These are phyloP conservation scores for Tylochromis polylepis DNA, from an alignment of 2,113 vertebrate genomes.

Conservation along the genomic window DNA sequence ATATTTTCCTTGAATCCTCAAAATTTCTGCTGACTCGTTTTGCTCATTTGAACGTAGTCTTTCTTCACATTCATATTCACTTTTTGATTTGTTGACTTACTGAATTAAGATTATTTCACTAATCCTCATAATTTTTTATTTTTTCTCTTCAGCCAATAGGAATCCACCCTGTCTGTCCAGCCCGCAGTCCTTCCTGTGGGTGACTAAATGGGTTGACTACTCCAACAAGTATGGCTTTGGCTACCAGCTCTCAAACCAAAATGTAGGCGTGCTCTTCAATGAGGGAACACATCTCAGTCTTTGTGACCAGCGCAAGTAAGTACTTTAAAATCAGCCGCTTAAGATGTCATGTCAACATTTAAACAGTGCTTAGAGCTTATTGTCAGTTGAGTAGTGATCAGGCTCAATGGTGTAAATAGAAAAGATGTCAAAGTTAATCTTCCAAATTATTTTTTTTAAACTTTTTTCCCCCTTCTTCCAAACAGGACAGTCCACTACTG, in stretches of 20 bases:
- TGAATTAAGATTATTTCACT: background rate
- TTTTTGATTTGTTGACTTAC: background rate
- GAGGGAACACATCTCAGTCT: slow-evolving; percentile 91
- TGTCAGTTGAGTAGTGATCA: background rate
- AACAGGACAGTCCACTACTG: slow-evolving; percentile 89
- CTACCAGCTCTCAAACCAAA: slow-evolving; percentile 94
- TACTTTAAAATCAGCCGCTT: background rate
- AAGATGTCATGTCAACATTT: background rate
- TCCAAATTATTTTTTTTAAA: background rate
- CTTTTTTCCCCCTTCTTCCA: background rate
- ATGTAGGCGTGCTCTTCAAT: slow-evolving; percentile 92
- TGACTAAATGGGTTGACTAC: slow-evolving; percentile 98
- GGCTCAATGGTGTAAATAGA: background rate
- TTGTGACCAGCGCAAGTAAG: slow-evolving; percentile 86
- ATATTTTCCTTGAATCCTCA: background rate
- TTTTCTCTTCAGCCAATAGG: slow-evolving; percentile 73
- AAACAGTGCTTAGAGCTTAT: background rate
- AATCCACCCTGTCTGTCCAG: slow-evolving; percentile 86
- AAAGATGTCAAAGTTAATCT: background rate
- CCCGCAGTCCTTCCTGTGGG: slow-evolving; percentile 90
- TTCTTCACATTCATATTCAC: background rate
- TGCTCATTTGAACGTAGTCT: background rate
- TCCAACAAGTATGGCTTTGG: slow-evolving; percentile 98
- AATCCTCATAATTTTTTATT: background rate
- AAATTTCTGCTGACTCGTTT: slow-evolving; percentile 8